Base-by-base conservation (phyloP, 37 sponge, comb jelly and placozoan species). In the Crambe crambe region DNA sequence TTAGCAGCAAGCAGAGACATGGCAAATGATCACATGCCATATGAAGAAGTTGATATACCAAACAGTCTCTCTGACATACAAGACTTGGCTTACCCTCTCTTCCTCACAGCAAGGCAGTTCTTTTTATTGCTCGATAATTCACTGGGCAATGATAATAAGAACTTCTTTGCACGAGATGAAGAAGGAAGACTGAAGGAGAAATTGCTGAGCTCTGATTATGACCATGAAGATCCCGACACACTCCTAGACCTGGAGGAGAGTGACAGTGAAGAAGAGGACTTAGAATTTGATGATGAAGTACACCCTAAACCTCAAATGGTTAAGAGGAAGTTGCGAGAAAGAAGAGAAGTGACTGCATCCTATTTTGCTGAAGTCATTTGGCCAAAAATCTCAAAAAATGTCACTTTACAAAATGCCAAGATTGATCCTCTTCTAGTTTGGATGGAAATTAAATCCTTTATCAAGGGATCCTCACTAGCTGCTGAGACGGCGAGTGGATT, bases 401-500 rank as follows among this genome's bases (percentile, higher is more conserved):
- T n/a, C n/a, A n/a, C n/a, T n/a, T 60, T 60, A 22, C 37, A 75
- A 39, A 35, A 47, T 25, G 58, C 58, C 0, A 40, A 63, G 22
- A 65, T 42, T 1, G 78, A 78, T 25, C 78, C 95, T 20, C 60
- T 89, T 0, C 74, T 94, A 8, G 63, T 94, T 21, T 94, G 95
- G 95, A 90, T 80, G 77, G 95, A 94, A 70, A 94, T 94, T 47
- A 77, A 75, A 21, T 94, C 95, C 37, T 89, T 90, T 59, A 85
- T 94, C 37, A 90, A 94, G 39, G 95, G 95, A 22, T 90, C 95
- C 27, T 17, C 1, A 17, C 31, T 90, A 59, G 95, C 95, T 32
- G 5, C 90, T 63, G 42, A 85, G 31, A 62, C 42, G 27, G 43
- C 54, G 2, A 44, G 23, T 26, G 91, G 95, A n/a, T 79, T 41